Conservation (phyloP, 2,113 vertebrate genomes). For the Syngnathus floridae region DNA sequence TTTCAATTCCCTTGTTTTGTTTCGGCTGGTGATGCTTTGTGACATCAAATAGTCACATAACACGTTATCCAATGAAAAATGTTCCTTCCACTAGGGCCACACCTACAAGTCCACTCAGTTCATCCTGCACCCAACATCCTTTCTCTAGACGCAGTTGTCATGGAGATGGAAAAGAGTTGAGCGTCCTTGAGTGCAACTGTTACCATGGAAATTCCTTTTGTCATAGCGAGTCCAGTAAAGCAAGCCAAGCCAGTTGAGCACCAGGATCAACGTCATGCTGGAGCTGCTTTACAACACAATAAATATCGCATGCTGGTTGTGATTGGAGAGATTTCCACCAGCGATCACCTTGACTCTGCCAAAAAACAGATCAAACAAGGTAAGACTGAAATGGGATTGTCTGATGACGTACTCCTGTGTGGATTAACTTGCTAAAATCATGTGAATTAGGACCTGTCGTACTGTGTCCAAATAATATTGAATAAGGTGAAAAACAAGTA, state of each 20-base stretch:
- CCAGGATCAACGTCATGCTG: conserved; percentile 49
- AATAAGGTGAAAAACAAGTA: background rate
- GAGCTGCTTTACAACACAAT: conserved; percentile 41
- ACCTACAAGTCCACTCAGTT: conserved; percentile 28
- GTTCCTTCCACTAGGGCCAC: conserved; percentile 25
- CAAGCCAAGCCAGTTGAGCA: conserved; percentile 52
- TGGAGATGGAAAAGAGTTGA: conserved; percentile 77
- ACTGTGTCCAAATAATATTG: background rate
- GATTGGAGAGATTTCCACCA: conserved; percentile 77
- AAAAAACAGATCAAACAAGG: conserved; percentile 78
- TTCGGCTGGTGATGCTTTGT: conserved; percentile 25
- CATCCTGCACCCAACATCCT: conserved; percentile 44
- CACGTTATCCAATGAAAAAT: conserved; percentile 65
- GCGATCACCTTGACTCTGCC: conserved; percentile 74
- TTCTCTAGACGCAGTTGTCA: conserved; percentile 75
- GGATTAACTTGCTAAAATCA: background rate
- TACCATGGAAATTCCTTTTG: conserved; percentile 78
- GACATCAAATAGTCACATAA: conserved; percentile 64
- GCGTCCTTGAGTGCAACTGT: conserved; percentile 64
- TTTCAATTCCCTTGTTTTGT: conserved; percentile 27
- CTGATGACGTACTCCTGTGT: background rate
- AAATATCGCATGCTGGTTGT: conserved; percentile 81
- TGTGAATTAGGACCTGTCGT: background rate
- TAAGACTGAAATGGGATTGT: conserved; percentile 48
- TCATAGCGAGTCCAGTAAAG: conserved; percentile 45